Percentiles rank a stretch among this genome's conserved stretches.
phyloP scores from a whole-genome alignment of 2,113 vertebrate genomes.

The Dermatemys mawii region DNA sequence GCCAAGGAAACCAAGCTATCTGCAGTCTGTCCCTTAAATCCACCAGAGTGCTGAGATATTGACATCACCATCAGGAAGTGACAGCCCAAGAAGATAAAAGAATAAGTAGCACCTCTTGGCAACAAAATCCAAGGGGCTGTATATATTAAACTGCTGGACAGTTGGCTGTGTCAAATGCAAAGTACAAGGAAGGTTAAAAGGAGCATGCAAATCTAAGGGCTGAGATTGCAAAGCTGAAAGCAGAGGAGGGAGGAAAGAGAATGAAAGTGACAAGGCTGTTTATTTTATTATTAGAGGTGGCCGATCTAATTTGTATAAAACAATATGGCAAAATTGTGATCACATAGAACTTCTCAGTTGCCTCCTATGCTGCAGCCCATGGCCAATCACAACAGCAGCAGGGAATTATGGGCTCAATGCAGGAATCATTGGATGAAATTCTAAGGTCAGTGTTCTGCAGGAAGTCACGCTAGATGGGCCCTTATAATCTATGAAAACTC shows the following conservation, averaged over 20 bases:
- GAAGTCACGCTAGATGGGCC: neutral
- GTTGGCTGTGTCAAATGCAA: fast-evolving
- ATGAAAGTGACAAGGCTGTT: neutral
- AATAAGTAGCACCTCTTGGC: neutral
- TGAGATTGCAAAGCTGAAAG: neutral
- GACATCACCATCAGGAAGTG: neutral
- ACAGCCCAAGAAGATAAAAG: neutral
- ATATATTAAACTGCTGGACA: neutral
- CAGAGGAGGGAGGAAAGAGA: neutral
- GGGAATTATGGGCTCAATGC: neutral
- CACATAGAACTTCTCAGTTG: neutral
- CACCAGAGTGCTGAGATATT: neutral
- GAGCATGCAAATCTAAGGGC: neutral
- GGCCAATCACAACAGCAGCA: neutral
- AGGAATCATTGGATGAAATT: neutral
- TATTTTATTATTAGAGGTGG: neutral
- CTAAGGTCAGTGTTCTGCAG: neutral
- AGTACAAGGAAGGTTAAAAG: neutral
- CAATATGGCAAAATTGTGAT: neutral
- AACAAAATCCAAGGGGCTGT: neutral
- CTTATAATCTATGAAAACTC: neutral
- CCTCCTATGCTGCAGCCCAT: neutral
- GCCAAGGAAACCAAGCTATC: neutral
- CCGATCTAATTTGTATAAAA: neutral
- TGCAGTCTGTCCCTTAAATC: slow-evolving; percentile 17